Conservation (phyloP, 1,140 invertebrate species). For the Hylaeus anthracinus region DNA sequence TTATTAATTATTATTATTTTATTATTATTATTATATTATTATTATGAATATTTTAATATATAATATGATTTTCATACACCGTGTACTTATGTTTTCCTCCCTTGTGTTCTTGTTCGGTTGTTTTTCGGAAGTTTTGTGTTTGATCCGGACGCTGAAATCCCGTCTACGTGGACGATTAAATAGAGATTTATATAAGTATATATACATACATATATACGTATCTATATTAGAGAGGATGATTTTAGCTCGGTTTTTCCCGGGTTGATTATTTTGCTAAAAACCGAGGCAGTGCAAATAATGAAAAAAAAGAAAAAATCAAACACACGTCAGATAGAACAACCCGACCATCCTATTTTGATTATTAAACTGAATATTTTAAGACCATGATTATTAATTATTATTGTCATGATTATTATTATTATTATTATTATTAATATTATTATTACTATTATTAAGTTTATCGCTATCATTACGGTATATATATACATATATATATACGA, state of each 20-base stretch:
- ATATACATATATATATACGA: slow-evolving; percentile 27
- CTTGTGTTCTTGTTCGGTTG: slow-evolving; percentile 69
- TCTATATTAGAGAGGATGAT: slow-evolving; percentile 45
- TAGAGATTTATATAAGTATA: not conserved
- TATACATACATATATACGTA: slow-evolving; percentile 45
- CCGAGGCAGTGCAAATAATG: slow-evolving; percentile 4
- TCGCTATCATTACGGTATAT: slow-evolving; percentile 38
- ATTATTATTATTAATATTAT: slow-evolving; percentile 42
- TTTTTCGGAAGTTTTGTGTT: slow-evolving; percentile 51
- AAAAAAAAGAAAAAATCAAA: slow-evolving; percentile 50
- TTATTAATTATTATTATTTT: slow-evolving; percentile 69
- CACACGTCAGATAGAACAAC: slow-evolving; percentile 55
- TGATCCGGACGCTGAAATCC: slow-evolving; percentile 31
- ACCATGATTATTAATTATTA: slow-evolving; percentile 42
- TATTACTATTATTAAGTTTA: slow-evolving; percentile 60
- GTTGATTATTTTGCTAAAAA: slow-evolving; percentile 10
- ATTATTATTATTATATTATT: slow-evolving; percentile 73
- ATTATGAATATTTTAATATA: slow-evolving; percentile 80
- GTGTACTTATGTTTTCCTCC: slow-evolving; percentile 75
- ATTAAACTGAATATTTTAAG: slow-evolving; percentile 21
- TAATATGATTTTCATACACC: slow-evolving; percentile 78
- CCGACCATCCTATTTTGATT: slow-evolving; percentile 60
- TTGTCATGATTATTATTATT: slow-evolving; percentile 55
- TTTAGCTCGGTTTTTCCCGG: not conserved
- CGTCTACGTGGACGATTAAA: not conserved